A percentile compares a stretch with the other conserved stretches of the same genome.
phyloP scores from a whole-genome alignment of 2,113 vertebrate species.

The Odocoileus virginianus region DNA sequence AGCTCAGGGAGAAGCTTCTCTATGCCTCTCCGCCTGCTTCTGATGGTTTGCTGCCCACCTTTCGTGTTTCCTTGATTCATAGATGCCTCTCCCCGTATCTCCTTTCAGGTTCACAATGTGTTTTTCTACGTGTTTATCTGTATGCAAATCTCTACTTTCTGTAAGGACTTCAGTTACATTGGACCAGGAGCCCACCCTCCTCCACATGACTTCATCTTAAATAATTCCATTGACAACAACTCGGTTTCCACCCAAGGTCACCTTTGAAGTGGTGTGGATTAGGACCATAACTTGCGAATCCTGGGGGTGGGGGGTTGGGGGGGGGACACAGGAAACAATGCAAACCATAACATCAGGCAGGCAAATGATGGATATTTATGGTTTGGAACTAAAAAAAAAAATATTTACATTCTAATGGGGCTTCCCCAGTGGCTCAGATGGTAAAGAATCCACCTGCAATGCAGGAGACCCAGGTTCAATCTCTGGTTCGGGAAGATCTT shows the following conservation, averaged over 20 bases:
- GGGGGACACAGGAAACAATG: background rate
- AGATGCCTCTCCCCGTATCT: background rate
- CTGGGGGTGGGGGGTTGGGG: fast-evolving
- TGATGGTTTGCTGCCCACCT: background rate
- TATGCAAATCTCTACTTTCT: background rate
- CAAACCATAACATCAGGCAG: background rate
- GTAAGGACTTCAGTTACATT: background rate
- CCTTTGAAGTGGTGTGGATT: background rate
- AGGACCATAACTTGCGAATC: background rate
- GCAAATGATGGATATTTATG: background rate
- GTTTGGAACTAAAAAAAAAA: background rate
- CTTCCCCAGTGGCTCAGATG: background rate
- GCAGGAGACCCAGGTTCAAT: background rate
- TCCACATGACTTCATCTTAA: background rate
- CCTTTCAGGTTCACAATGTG: background rate
- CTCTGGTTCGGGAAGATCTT: background rate
- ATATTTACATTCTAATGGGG: background rate
- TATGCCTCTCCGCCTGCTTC: background rate
- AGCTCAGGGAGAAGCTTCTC: background rate
- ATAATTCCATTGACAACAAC: background rate
- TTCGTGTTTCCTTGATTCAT: background rate
- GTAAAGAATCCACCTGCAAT: background rate
- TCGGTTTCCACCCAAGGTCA: background rate
- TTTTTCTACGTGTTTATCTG: background rate
- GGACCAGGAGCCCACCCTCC: background rate